phyloP scores from a whole-genome alignment of 2,113 vertebrate species.

The Gallinago jamesoni region DNA sequence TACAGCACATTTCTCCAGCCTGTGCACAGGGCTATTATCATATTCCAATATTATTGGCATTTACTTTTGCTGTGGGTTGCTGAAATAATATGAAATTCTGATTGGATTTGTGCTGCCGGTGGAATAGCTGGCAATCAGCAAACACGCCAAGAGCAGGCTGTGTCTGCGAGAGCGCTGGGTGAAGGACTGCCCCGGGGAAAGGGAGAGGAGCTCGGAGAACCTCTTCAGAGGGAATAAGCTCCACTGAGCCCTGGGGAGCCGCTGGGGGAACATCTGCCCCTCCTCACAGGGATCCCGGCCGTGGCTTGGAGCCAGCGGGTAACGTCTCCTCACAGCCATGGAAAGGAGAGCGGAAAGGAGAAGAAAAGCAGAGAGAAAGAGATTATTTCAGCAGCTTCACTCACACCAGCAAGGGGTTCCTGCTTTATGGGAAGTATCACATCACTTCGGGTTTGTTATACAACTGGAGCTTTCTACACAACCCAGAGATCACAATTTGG shows the following conservation, averaged over 20 bases:
- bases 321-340: neutral
- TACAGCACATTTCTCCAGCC: neutral
- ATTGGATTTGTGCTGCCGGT: conserved; percentile 17
- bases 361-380: neutral
- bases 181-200: neutral
- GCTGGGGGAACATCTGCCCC: neutral
- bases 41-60: neutral
- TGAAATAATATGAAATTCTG: conserved; percentile 35
- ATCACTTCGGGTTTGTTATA: neutral
- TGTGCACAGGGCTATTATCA: neutral
- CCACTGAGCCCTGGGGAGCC: neutral
- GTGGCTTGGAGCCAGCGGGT: neutral
- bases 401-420: neutral
- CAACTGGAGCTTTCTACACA: neutral
- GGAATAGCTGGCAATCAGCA: conserved; percentile 28
- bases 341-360: neutral
- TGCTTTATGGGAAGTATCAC: neutral
- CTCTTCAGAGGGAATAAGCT: neutral
- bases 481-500: neutral
- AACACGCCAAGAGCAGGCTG: neutral
- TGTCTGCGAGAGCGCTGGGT: neutral
- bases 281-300: neutral
- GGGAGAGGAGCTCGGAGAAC: neutral
- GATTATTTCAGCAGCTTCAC: neutral
- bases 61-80: neutral